phyloP scores from a whole-genome alignment of 92 coral and sea anemone genomes.

The Galaxea fascicularis region DNA sequence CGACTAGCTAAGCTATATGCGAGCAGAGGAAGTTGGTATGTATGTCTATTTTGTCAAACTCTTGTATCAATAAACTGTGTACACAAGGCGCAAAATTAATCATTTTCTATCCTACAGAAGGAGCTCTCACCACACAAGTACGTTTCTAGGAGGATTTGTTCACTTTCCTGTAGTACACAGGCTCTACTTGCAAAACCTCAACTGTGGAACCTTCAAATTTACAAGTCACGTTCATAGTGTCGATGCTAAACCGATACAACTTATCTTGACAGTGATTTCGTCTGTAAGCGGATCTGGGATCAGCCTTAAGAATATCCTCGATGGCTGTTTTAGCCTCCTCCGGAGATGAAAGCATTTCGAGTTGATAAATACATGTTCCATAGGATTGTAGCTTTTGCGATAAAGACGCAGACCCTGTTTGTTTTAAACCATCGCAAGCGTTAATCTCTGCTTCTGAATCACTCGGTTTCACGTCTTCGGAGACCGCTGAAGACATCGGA shows the following conservation, averaged over 20 bases:
- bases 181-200: constrained; percentile 60
- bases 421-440: background rate
- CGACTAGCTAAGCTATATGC: too few relatives aligned
- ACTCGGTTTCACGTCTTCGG: background rate
- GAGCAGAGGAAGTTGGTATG: too few relatives aligned
- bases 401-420: background rate
- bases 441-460: background rate
- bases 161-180: constrained; percentile 28
- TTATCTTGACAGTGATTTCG: constrained; percentile 61
- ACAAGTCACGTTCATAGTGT: constrained; percentile 69
- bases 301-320: constrained; percentile 57
- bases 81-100: too few relatives aligned
- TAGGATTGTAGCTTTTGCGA: background rate
- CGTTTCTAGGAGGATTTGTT: background rate
- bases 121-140: too few relatives aligned
- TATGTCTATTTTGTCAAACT: too few relatives aligned
- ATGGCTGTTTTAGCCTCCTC: constrained; percentile 60
- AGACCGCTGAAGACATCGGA: background rate
- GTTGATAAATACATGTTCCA: constrained; percentile 48
- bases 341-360: constrained; percentile 54
- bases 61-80: too few relatives aligned
- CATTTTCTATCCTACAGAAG: too few relatives aligned
- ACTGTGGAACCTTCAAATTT: constrained; percentile 50
- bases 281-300: constrained; percentile 73
- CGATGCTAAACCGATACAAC: constrained; percentile 69